These are phyloP conservation scores for Protaetia brevitarsis DNA, from an alignment of 1,140 invertebrate species.

Conservation along the genomic window DNA sequence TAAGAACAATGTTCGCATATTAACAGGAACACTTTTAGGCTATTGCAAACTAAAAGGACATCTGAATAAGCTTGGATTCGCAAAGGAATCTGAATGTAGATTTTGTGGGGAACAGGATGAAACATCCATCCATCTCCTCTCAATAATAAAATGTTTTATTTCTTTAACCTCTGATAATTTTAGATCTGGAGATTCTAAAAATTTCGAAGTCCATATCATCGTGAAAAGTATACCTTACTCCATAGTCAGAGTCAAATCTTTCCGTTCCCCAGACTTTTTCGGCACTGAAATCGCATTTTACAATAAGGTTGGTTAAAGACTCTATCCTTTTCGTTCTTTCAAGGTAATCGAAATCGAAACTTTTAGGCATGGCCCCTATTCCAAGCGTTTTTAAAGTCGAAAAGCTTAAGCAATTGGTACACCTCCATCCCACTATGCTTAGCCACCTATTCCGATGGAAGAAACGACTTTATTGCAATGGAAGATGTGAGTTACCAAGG, in stretches of 20 bases:
- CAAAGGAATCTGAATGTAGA: too few species aligned
- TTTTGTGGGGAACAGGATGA: too few species aligned
- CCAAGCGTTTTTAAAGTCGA: conserved; percentile 52
- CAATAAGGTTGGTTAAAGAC: conserved; percentile 49
- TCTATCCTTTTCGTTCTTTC: not conserved
- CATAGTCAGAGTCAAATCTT: conserved; percentile 59
- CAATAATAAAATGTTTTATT: too few species aligned
- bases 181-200: not conserved
- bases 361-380: conserved; percentile 49
- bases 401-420: conserved; percentile 52
- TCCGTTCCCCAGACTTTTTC: conserved; percentile 65
- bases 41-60: too few species aligned
- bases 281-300: conserved; percentile 67
- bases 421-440: conserved; percentile 54
- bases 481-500: conserved; percentile 59
- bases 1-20: too few species aligned
- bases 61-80: too few species aligned
- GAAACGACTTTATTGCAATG: conserved; percentile 63
- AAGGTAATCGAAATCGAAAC: not conserved
- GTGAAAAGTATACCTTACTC: conserved; percentile 64
- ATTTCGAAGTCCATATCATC: conserved; percentile 47
- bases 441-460: conserved; percentile 55
- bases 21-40: too few species aligned
- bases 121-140: too few species aligned
- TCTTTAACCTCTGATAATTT: not conserved